These are phyloP conservation scores for Ailurus styani DNA, from an alignment of 2,113 vertebrate species.

Conservation along the genomic window DNA sequence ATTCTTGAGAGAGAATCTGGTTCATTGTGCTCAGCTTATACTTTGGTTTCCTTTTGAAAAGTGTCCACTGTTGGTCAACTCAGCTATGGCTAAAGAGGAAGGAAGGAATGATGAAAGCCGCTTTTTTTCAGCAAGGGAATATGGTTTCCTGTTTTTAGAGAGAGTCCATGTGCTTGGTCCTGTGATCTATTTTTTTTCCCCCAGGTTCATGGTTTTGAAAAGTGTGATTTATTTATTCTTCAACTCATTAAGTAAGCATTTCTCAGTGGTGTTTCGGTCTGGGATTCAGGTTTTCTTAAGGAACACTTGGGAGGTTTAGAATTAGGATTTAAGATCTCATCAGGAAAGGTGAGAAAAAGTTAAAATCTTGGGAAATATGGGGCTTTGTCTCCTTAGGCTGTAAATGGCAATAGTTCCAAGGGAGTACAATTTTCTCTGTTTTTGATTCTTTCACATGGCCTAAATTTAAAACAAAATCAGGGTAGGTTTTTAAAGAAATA, in stretches of 20 bases:
- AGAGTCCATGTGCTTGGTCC: neutral
- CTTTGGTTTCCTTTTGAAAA: neutral
- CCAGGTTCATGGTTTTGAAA: neutral
- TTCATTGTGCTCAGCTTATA: neutral
- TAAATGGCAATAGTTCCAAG: neutral
- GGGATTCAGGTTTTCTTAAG: neutral
- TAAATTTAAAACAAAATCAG: constrained; percentile 1
- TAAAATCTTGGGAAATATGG: neutral
- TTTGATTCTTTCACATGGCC: neutral
- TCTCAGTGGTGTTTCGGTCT: neutral
- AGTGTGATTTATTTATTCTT: neutral
- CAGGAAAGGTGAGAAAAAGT: neutral
- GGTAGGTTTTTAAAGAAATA: neutral
- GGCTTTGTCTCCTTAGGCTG: neutral
- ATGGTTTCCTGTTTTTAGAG: neutral
- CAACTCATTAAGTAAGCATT: neutral
- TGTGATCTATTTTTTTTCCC: neutral
- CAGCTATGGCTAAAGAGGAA: neutral
- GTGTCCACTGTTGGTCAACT: neutral
- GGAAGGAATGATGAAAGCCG: neutral
- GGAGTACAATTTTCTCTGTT: neutral
- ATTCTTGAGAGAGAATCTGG: neutral
- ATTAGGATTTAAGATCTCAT: neutral
- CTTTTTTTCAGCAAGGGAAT: neutral
- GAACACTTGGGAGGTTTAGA: neutral